Base-by-base conservation (phyloP, 92 coral and sea anemone genomes). In the Parazoanthus darwini region DNA sequence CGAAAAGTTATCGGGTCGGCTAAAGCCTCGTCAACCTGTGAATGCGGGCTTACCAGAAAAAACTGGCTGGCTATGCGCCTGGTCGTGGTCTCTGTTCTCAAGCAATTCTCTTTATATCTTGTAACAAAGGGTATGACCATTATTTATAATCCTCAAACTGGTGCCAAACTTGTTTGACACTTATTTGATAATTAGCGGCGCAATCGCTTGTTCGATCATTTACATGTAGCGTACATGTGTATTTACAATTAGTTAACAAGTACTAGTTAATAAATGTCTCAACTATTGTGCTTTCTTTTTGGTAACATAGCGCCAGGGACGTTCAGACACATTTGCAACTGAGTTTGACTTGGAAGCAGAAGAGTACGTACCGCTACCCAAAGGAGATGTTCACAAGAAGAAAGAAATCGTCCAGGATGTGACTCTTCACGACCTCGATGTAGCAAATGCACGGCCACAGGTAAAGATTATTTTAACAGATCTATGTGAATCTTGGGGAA, bases 261-360 rank as follows among this genome's bases (percentile, higher is more conserved):
- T 10, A 11, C 3, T 54, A 54, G 80, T 36, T 25, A 16, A 20
- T 43, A 14, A n/a, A 26, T 29, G 33, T 75, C 50, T 65, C 29
- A 22, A 35, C 16, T 20, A n/a, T 81, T 59, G 0, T 33, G 20
- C 16, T 36, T 25, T n/a, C 74, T 89, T 26, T 90, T 37, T 80
- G 83, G 42, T 77, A 85, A n/a, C 81, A 6, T 85, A 97, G 99
- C 98, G 99, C 70, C 99, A 97, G 91, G 99, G 99, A 15, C 94
- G 99, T 26, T 97, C 99, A 58, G 99, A 97, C 82, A 97, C 99
- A 16, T 97, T 97, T 91, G 99, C 99, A 54, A 97, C 99, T 66
- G 99, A 97, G 91, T 97, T 97, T 93, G 99, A 97, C 90, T 91
- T 97, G 8, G 99, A 97, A 86, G 99, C 99, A 37, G 99, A 97